A percentile compares a stretch with the other conserved stretches of the same genome.
phyloP scores from a whole-genome alignment of 2,113 vertebrate genomes.

The Taurulus bubalis region DNA sequence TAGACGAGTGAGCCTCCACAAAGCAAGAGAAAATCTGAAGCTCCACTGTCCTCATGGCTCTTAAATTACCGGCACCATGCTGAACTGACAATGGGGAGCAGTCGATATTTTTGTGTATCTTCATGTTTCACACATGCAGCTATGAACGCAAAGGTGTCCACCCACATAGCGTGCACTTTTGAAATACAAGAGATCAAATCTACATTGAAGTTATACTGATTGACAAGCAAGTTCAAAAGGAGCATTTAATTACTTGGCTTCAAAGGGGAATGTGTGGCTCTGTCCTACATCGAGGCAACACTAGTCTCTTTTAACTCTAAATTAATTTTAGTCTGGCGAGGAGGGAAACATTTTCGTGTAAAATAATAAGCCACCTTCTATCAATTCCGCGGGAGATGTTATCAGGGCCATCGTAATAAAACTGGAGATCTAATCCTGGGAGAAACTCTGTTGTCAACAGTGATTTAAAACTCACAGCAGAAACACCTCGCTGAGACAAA shows the following conservation, averaged over 20 bases:
- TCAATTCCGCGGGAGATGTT: slow-evolving; percentile 66
- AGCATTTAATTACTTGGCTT: slow-evolving; percentile 69
- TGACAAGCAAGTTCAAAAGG: slow-evolving; percentile 68
- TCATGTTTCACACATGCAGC: slow-evolving; percentile 31
- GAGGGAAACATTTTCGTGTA: slow-evolving; percentile 58
- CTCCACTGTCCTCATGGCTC: slow-evolving; percentile 22
- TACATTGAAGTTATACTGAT: slow-evolving; percentile 58
- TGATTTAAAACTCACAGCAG: slow-evolving; percentile 72
- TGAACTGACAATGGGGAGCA: slow-evolving; percentile 10
- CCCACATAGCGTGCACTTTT: slow-evolving; percentile 48
- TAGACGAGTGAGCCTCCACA: slow-evolving; percentile 1
- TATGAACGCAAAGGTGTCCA: slow-evolving; percentile 56
- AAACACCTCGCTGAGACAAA: slow-evolving; percentile 68
- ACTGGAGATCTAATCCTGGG: slow-evolving; percentile 72
- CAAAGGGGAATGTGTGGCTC: slow-evolving; percentile 51
- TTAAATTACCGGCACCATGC: not conserved
- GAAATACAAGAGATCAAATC: slow-evolving; percentile 61
- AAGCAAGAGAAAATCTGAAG: slow-evolving; percentile 2
- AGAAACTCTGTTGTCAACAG: slow-evolving; percentile 68
- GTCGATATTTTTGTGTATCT: slow-evolving; percentile 15
- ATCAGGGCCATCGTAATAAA: slow-evolving; percentile 72
- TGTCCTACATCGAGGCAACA: slow-evolving; percentile 49
- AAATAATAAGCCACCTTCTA: slow-evolving; percentile 69
- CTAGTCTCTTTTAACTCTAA: slow-evolving; percentile 65
- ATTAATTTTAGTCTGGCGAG: slow-evolving; percentile 65